Evolutionary conservation across 2,888 invertebrate genomes (phyloP).

Genomic region (Caenorhabditis sinica): DNA sequence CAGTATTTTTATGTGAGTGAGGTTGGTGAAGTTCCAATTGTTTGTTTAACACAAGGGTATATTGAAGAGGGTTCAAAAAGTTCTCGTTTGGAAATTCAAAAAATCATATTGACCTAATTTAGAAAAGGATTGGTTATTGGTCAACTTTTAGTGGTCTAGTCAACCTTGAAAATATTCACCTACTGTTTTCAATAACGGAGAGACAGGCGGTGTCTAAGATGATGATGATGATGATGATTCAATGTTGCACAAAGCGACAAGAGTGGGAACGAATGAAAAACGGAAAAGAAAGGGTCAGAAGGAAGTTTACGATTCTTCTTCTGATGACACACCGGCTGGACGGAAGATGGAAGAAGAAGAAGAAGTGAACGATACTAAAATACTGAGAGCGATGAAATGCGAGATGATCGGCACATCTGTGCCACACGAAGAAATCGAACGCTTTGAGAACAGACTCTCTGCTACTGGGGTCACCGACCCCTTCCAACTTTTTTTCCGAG

Average conservation of each 20-base stretch:
- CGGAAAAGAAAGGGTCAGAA: slow-evolving; percentile 10
- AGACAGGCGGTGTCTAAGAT: slow-evolving; percentile 12
- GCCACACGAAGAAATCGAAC: slow-evolving; percentile 48
- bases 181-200: slow-evolving; percentile 41
- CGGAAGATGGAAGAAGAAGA: slow-evolving; percentile 19
- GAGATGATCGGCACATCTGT: slow-evolving; percentile 60
- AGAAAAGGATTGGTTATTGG: slow-evolving; percentile 29
- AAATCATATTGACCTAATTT: slow-evolving; percentile 21
- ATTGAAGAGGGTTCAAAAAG: not conserved
- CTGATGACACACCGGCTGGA: slow-evolving; percentile 47
- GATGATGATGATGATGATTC: slow-evolving; percentile 60
- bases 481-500: slow-evolving; percentile 58
- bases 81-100: not conserved
- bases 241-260: slow-evolving; percentile 53
- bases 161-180: slow-evolving; percentile 26
- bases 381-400: slow-evolving; percentile 49
- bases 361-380: slow-evolving; percentile 50
- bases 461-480: slow-evolving; percentile 31
- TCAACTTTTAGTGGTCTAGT: slow-evolving; percentile 18
- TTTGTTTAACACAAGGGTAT: not conserved
- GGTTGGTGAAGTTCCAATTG: not conserved
- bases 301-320: slow-evolving; percentile 49
- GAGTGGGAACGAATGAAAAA: slow-evolving; percentile 31
- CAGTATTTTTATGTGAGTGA: not conserved
- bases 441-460: slow-evolving; percentile 42